phyloP scores from a whole-genome alignment of 1,140 invertebrate species.

The Drosophila watanabei region DNA sequence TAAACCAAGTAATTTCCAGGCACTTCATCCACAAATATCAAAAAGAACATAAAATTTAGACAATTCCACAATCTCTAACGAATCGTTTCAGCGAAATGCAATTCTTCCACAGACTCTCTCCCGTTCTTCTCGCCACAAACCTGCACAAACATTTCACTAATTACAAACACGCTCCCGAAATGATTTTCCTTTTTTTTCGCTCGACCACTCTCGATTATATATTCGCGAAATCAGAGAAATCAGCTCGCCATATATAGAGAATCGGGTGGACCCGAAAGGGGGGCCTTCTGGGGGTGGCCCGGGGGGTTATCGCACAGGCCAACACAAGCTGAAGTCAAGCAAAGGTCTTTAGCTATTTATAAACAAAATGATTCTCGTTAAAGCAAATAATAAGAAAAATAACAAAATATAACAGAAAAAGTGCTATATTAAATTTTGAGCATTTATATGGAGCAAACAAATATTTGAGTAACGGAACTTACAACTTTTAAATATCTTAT shows the following conservation, averaged over 20 bases:
- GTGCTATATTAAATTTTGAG: slow-evolving; percentile 15
- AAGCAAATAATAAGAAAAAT: slow-evolving; percentile 5
- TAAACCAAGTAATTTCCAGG: not conserved
- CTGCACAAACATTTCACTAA: slow-evolving; percentile 59
- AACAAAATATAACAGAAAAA: slow-evolving; percentile 16
- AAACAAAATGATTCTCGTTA: slow-evolving; percentile 46
- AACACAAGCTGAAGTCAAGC: slow-evolving; percentile 59
- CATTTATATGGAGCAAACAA: slow-evolving; percentile 50
- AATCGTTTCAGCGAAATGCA: slow-evolving; percentile 25
- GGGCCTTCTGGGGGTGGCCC: slow-evolving; percentile 2
- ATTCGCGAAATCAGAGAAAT: slow-evolving; percentile 47
- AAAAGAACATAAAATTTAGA: slow-evolving; percentile 22
- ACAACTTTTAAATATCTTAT: slow-evolving; percentile 47
- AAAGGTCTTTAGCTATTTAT: slow-evolving; percentile 73
- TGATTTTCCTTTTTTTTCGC: slow-evolving; percentile 26
- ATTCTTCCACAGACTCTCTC: slow-evolving; percentile 4
- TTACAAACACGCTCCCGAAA: slow-evolving; percentile 51
- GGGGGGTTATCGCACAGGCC: slow-evolving; percentile 54
- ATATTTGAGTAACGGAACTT: slow-evolving; percentile 53
- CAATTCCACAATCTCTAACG: slow-evolving; percentile 7
- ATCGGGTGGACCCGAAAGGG: not conserved
- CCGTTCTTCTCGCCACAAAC: not conserved
- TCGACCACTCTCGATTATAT: slow-evolving; percentile 32
- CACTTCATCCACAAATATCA: not conserved
- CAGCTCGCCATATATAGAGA: slow-evolving; percentile 34